A percentile compares a stretch with the other conserved stretches of the same genome.
These are phyloP conservation scores for Crocallis elinguaria DNA, from an alignment of 2,888 invertebrate species.

Conservation along the genomic window DNA sequence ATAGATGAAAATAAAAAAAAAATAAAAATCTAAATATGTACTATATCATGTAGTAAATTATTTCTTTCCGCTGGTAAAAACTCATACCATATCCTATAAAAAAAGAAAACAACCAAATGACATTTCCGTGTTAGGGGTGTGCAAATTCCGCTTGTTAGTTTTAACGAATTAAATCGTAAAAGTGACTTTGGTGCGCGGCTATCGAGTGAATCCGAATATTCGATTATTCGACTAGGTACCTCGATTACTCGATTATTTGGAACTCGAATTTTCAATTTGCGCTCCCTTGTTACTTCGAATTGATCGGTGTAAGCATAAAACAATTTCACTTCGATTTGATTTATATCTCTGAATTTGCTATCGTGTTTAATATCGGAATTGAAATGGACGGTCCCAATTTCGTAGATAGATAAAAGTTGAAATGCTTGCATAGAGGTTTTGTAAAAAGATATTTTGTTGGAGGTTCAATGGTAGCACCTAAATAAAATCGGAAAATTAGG, in stretches of 20 bases:
- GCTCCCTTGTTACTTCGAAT: conserved; percentile 61
- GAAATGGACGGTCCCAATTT: background rate
- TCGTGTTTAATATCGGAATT: background rate
- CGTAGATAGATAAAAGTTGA: background rate
- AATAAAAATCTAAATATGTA: no score
- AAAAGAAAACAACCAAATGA: no score
- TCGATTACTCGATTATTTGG: conserved; percentile 66
- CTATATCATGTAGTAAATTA: no score
- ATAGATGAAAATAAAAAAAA: no score
- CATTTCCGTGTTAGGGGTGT: no score
- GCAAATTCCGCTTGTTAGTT: conserved; percentile 2
- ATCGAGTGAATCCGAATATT: conserved; percentile 54
- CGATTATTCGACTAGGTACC: conserved; percentile 8
- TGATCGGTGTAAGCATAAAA: conserved; percentile 64
- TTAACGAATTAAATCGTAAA: conserved; percentile 69
- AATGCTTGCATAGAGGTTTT: background rate
- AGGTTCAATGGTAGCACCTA: no score
- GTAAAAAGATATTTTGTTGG: no score
- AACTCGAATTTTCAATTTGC: conserved; percentile 79
- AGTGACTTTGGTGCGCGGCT: conserved; percentile 72
- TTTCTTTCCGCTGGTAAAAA: no score
- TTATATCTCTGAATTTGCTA: background rate
- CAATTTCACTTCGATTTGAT: conserved; percentile 39
- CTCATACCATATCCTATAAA: no score
- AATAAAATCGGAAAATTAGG: no score